Base-by-base conservation (phyloP, 2,888 invertebrate species). In the Caprella mutica region DNA sequence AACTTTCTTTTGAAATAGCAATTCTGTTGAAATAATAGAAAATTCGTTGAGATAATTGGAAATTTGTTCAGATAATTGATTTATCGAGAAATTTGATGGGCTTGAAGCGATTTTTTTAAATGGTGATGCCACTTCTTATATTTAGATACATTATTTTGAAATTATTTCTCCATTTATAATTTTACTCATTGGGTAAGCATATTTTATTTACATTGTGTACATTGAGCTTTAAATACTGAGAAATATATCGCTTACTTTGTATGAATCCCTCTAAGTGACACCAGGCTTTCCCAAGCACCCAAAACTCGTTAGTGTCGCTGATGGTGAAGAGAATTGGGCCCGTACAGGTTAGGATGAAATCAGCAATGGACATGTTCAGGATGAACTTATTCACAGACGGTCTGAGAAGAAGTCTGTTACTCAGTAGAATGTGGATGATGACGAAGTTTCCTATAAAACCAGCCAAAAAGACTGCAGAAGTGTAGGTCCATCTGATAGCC, bases 311-410 rank as follows among this genome's bases (percentile, higher is more conserved):
- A 3, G 58, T 61, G 50, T 61, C 58, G 17, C 56, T 26, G n/a
- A 58, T 50, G 17, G 61, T 61, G 38, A 59, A 65, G 6, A 57
- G 52, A 29, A 58, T 29, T 3, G 61, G 65, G 23, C 61, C 60
- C 8, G 58, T 38, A 5, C 33, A 17, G 9, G 85, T 70, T 0
- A 81, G 81, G 1, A 81, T 68, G 19, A 84, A 72, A 70, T 87
- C 86, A 0, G 83, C 81, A 0, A 80, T 68, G 0, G 86, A 85
- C 80, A 86, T 79, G 68, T 86, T 87, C 39, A 80, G 81, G 26
- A 87, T 80, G 50, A 87, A 74, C 33, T 81, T 75, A 72, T 86
- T 86, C 14, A 84, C 83, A 0, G 84, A 80, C 0, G 81, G 80
- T 69, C 81, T 78, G 8, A 86, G 72, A n/a, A 66, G 64, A 68